Conservation (phyloP, 2,888 invertebrate genomes). For the Megamerina dolium region DNA sequence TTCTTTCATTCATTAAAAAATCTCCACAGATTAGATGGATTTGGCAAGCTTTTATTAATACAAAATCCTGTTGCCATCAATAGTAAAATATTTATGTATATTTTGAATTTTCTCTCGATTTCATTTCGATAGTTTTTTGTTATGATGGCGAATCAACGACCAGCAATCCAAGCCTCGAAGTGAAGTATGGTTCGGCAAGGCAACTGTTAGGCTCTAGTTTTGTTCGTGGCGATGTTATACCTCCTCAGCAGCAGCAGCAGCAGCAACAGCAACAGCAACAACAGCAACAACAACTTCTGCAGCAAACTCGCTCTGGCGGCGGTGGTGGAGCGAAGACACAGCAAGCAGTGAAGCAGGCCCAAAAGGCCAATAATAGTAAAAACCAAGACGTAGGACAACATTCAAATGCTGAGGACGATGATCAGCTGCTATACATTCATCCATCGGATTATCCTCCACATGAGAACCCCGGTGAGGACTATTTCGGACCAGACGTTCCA, state of each 20-base stretch:
- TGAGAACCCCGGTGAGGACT: slow-evolving; percentile 23
- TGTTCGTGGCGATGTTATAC: slow-evolving; percentile 21
- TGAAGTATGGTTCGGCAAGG: slow-evolving; percentile 43
- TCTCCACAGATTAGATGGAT: no score
- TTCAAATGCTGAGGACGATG: slow-evolving; percentile 21
- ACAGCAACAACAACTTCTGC: slow-evolving; percentile 18
- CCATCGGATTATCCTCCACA: slow-evolving; percentile 39
- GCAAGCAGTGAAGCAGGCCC: not conserved
- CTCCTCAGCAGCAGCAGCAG: not conserved
- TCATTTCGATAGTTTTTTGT: slow-evolving; percentile 20
- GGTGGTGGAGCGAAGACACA: slow-evolving; percentile 11
- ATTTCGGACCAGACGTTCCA: slow-evolving; percentile 28
- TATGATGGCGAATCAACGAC: slow-evolving; percentile 28
- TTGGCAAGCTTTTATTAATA: no score
- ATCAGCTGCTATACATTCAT: slow-evolving; percentile 26
- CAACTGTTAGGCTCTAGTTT: slow-evolving; percentile 55
- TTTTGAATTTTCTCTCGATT: not conserved
- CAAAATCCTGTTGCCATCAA: no score
- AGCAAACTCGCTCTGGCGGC: slow-evolving; percentile 23
- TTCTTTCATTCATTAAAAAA: no score
- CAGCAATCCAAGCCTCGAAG: no score
- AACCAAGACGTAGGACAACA: slow-evolving; percentile 5
- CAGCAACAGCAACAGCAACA: slow-evolving; percentile 3
- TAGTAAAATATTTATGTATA: no score
- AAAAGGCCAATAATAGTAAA: slow-evolving; percentile 11